A percentile compares a stretch with the other conserved stretches of the same genome.
Evolutionary conservation across 2,113 vertebrate genomes (phyloP).

Genomic region (Amblyopsis rosae): DNA sequence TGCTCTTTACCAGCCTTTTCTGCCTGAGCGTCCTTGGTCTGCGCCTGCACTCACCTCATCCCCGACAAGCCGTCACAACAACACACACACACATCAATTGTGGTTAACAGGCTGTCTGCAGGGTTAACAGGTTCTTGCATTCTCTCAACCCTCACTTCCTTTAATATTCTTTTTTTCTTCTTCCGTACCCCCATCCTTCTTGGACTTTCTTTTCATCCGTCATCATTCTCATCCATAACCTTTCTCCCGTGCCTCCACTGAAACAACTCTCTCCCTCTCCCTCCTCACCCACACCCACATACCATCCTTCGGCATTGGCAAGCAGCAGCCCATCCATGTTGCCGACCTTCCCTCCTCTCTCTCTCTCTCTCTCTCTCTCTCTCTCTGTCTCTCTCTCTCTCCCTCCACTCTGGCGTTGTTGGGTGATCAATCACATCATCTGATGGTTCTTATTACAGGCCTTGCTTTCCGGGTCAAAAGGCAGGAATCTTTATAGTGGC

Average conservation of each 20-base stretch:
- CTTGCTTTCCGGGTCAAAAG: constrained; percentile 61
- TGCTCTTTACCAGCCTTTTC: no score
- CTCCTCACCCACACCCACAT: constrained; percentile 68
- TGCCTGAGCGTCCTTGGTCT: no score
- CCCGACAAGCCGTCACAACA: no score
- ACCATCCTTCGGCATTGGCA: constrained; percentile 62
- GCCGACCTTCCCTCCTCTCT: constrained; percentile 48
- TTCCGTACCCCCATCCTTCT: constrained; percentile 16
- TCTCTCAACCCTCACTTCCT: constrained; percentile 36
- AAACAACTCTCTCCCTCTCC: constrained; percentile 27
- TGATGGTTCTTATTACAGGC: constrained; percentile 71
- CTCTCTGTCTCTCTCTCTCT: constrained; percentile 54
- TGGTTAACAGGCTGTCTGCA: constrained; percentile 54
- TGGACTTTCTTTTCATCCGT: constrained; percentile 46
- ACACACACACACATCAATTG: neutral
- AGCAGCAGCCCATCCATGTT: constrained; percentile 69
- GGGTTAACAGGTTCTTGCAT: constrained; percentile 50
- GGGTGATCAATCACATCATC: constrained; percentile 68
- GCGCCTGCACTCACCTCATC: no score
- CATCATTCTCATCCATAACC: constrained; percentile 26
- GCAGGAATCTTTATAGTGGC: constrained; percentile 61
- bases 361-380: constrained; percentile 40
- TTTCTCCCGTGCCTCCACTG: constrained; percentile 13
- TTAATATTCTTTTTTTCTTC: constrained; percentile 22
- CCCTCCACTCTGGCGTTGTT: constrained; percentile 32